phyloP scores from a whole-genome alignment of 1,140 invertebrate genomes.

The Drosophila willistoni region DNA sequence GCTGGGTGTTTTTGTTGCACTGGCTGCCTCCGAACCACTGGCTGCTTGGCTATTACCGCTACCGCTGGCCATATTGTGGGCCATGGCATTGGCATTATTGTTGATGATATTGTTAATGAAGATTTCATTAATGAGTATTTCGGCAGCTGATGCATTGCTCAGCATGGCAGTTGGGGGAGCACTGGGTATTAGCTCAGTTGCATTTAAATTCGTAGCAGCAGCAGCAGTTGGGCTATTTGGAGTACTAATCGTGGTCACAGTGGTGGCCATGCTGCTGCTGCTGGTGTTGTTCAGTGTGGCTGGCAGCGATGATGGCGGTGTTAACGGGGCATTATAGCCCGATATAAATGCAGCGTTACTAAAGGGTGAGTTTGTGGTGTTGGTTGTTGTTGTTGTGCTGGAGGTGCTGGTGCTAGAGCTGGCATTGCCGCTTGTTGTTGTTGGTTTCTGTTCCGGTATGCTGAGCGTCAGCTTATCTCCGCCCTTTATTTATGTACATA shows the following conservation, averaged over 20 bases:
- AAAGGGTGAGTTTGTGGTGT: conserved; percentile 47
- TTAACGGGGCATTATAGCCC: conserved; percentile 60
- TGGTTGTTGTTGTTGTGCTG: conserved; percentile 42
- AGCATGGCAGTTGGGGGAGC: conserved; percentile 44
- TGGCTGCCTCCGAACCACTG: conserved; percentile 57
- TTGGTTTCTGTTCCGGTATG: conserved; percentile 84
- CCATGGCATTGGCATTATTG: conserved; percentile 62
- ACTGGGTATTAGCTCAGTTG: conserved; percentile 21
- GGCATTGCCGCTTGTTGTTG: conserved; percentile 34
- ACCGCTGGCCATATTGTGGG: conserved; percentile 2
- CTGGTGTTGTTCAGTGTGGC: conserved; percentile 55
- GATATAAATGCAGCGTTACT: conserved; percentile 73
- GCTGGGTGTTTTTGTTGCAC: conserved; percentile 75
- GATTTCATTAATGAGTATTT: conserved; percentile 82
- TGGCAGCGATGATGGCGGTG: conserved; percentile 64
- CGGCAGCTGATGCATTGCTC: conserved; percentile 75
- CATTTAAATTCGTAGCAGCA: conserved; percentile 26
- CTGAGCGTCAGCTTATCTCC: conserved; percentile 90
- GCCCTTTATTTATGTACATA: conserved; percentile 84
- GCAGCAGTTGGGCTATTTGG: conserved; percentile 46
- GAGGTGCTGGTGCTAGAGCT: conserved; percentile 49
- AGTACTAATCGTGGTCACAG: conserved; percentile 66
- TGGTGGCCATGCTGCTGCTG: conserved; percentile 47
- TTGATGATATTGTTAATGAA: conserved; percentile 82
- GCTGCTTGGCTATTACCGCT: conserved; percentile 32